Evolutionary conservation across 2,113 vertebrate species (phyloP).

Genomic region (Nibea coibor): DNA sequence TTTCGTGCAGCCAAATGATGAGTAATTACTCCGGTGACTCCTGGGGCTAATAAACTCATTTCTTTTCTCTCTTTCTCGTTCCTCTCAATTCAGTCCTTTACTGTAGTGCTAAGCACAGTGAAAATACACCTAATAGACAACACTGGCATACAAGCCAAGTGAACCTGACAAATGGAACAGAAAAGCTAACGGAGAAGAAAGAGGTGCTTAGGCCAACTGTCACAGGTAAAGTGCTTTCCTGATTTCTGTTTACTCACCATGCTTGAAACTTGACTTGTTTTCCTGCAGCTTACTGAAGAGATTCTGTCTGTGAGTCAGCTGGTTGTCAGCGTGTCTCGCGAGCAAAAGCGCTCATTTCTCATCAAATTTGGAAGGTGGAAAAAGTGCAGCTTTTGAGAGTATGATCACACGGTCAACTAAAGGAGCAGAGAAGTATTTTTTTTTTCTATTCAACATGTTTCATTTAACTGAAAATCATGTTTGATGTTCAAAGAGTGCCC

Average conservation of each 20-base stretch:
- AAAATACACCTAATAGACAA: slow-evolving; percentile 81
- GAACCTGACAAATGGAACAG: slow-evolving; percentile 87
- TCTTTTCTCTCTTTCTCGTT: slow-evolving; percentile 32
- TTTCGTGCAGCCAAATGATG: slow-evolving; percentile 36
- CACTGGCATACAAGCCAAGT: slow-evolving; percentile 78
- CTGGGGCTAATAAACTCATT: slow-evolving; percentile 13
- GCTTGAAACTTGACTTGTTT: slow-evolving; percentile 83
- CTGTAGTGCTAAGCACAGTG: slow-evolving; percentile 70
- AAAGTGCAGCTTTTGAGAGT: slow-evolving; percentile 31
- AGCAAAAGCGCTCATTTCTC: slow-evolving; percentile 37
- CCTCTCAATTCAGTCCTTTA: slow-evolving; percentile 49
- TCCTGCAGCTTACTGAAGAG: slow-evolving; percentile 78
- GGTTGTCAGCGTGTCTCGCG: slow-evolving; percentile 40
- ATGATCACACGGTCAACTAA: slow-evolving; percentile 18
- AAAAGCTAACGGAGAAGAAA: slow-evolving; percentile 87
- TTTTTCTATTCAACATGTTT: background rate
- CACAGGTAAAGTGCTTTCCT: slow-evolving; percentile 83
- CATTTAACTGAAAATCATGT: background rate
- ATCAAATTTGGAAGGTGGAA: slow-evolving; percentile 10
- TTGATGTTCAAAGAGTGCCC: background rate
- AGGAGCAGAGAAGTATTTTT: background rate
- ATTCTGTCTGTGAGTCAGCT: slow-evolving; percentile 76
- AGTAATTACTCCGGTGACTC: slow-evolving; percentile 38
- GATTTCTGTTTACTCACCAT: slow-evolving; percentile 84
- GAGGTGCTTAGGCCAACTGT: slow-evolving; percentile 87